Conservation (phyloP, 2,888 invertebrate genomes). For the Ormyrus thymus region DNA sequence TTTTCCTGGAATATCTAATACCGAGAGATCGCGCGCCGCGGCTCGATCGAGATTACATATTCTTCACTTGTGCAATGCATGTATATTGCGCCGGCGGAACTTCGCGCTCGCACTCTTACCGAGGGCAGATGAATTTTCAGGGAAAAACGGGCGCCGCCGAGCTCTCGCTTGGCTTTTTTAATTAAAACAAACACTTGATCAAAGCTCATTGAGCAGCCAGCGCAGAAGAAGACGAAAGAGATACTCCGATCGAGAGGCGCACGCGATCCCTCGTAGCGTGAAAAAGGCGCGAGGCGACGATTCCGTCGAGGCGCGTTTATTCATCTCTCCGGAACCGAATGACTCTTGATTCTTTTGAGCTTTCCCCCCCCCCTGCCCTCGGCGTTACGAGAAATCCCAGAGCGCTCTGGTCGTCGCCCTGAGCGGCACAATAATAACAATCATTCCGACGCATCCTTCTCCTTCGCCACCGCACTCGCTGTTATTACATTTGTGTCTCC, state of each 20-base stretch:
- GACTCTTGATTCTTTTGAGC: slow-evolving; percentile 52
- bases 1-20: slow-evolving; percentile 45
- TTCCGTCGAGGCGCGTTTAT: not conserved
- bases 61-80: slow-evolving; percentile 20
- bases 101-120: too few species aligned
- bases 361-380: slow-evolving; percentile 20
- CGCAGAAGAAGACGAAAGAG: not conserved
- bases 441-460: slow-evolving; percentile 50
- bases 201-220: not conserved
- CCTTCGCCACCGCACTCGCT: not conserved
- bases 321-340: slow-evolving; percentile 45
- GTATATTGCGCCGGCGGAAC: too few species aligned
- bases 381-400: slow-evolving; percentile 39
- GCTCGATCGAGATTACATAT: slow-evolving; percentile 57
- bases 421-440: slow-evolving; percentile 44
- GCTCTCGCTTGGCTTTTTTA: not conserved
- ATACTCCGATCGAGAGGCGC: slow-evolving; percentile 37
- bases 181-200: slow-evolving; percentile 29
- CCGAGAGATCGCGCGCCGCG: slow-evolving; percentile 39
- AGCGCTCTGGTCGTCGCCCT: not conserved
- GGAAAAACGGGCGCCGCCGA: not conserved
- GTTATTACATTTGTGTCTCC: too few species aligned
- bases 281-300: slow-evolving; percentile 10
- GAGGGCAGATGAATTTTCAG: too few species aligned
- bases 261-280: slow-evolving; percentile 19